phyloP scores from a whole-genome alignment of 2,888 invertebrate genomes.

The Amphipoea oculea region DNA sequence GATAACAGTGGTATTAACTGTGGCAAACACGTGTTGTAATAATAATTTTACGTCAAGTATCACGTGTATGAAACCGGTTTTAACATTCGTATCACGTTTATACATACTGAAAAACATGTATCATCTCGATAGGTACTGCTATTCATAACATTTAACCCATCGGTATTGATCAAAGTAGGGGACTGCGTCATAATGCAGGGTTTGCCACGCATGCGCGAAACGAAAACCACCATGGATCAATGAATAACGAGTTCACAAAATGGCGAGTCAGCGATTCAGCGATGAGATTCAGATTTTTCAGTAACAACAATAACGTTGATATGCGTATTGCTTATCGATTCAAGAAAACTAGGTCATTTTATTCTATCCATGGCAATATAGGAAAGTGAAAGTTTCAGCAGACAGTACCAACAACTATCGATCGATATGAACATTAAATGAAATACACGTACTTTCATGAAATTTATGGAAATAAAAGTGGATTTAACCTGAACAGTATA shows the following conservation, averaged over 20 bases:
- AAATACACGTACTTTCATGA: too few species aligned
- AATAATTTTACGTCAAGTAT: neutral
- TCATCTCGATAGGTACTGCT: slow-evolving; percentile 25
- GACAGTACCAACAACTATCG: neutral
- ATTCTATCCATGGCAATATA: neutral
- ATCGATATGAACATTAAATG: neutral
- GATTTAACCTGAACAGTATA: neutral
- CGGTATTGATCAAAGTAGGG: slow-evolving; percentile 38
- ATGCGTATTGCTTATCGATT: neutral
- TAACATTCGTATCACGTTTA: slow-evolving; percentile 16
- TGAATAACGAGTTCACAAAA: slow-evolving; percentile 53
- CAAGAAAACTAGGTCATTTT: neutral
- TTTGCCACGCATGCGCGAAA: slow-evolving; percentile 55
- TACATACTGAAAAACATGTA: slow-evolving; percentile 37
- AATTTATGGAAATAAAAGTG: slow-evolving; percentile 15
- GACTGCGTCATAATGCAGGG: slow-evolving; percentile 49
- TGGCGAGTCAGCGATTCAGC: slow-evolving; percentile 38
- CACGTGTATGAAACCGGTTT: slow-evolving; percentile 33
- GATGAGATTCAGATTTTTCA: neutral
- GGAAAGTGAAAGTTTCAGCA: neutral
- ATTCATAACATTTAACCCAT: neutral
- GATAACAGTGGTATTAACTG: neutral
- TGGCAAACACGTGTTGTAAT: slow-evolving; percentile 28
- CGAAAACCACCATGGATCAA: slow-evolving; percentile 50
- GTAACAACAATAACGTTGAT: neutral